Conservation (phyloP, 1,140 invertebrate species). For the Plectrocnemia conspersa region DNA sequence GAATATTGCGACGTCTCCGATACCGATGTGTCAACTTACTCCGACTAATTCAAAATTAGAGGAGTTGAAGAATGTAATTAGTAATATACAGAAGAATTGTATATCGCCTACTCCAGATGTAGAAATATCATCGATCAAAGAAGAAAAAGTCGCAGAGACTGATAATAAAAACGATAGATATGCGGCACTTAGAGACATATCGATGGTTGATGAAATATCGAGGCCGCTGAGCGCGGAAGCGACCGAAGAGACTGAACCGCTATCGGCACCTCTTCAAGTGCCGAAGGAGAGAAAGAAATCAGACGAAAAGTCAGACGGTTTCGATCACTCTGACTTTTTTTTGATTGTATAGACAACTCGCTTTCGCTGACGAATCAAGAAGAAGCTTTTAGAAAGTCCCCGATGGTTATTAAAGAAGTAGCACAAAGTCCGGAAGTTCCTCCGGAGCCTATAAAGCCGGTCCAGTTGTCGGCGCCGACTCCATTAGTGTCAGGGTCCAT, state of each 20-base stretch:
- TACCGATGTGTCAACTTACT: constrained; percentile 32
- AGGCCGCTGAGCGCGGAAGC: constrained; percentile 30
- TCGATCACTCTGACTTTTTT: constrained; percentile 51
- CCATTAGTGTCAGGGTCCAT: constrained; percentile 53
- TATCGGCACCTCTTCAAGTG: constrained; percentile 44
- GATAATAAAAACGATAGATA: constrained; percentile 55
- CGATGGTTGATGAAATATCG: constrained; percentile 54
- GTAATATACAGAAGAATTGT: constrained; percentile 47
- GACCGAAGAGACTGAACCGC: constrained; percentile 49
- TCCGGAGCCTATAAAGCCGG: constrained; percentile 12
- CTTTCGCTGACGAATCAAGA: constrained; percentile 48
- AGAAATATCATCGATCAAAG: constrained; percentile 38
- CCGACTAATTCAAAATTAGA: constrained; percentile 43
- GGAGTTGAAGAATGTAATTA: constrained; percentile 51
- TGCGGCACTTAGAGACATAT: constrained; percentile 66
- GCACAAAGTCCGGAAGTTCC: constrained; percentile 33
- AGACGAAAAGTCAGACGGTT: constrained; percentile 50
- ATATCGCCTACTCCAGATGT: constrained; percentile 40
- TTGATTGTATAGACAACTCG: constrained; percentile 50
- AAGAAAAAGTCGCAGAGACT: constrained; percentile 47
- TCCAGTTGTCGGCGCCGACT: constrained; percentile 39
- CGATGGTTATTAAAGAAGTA: constrained; percentile 44
- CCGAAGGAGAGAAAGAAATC: constrained; percentile 48
- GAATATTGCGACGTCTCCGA: constrained; percentile 45
- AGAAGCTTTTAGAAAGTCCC: constrained; percentile 50